Conservation (phyloP, 2,888 invertebrate genomes). For the Sipha maydis region DNA sequence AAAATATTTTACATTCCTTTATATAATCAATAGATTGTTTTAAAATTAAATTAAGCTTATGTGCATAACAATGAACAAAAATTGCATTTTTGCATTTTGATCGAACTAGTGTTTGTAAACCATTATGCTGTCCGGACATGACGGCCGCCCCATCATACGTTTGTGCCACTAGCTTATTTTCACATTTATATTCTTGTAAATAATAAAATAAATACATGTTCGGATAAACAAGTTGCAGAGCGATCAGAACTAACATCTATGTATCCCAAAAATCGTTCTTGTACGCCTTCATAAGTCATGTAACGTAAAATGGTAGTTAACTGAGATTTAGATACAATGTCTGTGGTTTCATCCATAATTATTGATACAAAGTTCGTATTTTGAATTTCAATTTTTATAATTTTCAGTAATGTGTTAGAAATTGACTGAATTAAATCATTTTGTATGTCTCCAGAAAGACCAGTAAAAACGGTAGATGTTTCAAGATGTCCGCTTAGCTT, state of each 20-base stretch:
- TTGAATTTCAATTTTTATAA: constrained; percentile 64
- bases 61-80: constrained; percentile 65
- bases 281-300: constrained; percentile 64
- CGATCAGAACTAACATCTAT: constrained; percentile 66
- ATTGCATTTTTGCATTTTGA: constrained; percentile 63
- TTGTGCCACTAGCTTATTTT: constrained; percentile 66
- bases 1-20: no score
- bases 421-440: constrained; percentile 65
- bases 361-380: constrained; percentile 64
- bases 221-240: no score
- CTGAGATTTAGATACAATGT: no score
- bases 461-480: constrained; percentile 3
- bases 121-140: constrained; percentile 65
- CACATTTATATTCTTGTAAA: constrained; percentile 63
- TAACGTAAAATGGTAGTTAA: no score
- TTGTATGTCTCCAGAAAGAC: constrained; percentile 63
- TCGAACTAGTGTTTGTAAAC: constrained; percentile 66
- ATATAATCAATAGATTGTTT: no score
- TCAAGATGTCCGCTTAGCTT: no score
- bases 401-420: constrained; percentile 62
- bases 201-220: no score
- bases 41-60: constrained; percentile 65
- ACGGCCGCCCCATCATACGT: constrained; percentile 66
- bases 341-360: no score
- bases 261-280: constrained; percentile 66